Evolutionary conservation across 2,888 invertebrate genomes (phyloP).

Genomic region (Tipula helvola): DNA sequence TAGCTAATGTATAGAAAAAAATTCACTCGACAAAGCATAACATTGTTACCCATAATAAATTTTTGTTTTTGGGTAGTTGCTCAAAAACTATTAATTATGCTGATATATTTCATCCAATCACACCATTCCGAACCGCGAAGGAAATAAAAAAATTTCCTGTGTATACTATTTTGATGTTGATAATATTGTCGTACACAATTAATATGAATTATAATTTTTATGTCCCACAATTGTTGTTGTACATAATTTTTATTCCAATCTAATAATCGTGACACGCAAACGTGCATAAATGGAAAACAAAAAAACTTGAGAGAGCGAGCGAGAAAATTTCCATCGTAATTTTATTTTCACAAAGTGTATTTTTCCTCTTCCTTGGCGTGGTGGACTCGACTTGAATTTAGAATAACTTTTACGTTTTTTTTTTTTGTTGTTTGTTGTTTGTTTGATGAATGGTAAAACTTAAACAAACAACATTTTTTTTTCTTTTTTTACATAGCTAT

Average conservation of each 20-base stretch:
- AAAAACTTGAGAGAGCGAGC: neutral
- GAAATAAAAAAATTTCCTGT: neutral
- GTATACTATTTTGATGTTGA: neutral
- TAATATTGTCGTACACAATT: neutral
- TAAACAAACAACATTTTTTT: neutral
- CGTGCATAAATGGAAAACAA: neutral
- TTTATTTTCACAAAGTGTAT: neutral
- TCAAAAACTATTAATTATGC: neutral
- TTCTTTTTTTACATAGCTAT: neutral
- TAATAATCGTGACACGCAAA: neutral
- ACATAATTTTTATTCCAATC: neutral
- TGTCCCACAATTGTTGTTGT: neutral
- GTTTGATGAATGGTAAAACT: neutral
- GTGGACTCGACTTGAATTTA: neutral
- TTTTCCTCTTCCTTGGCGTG: neutral
- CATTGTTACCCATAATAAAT: neutral
- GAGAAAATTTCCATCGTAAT: neutral
- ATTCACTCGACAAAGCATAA: neutral
- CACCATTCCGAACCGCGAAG: neutral
- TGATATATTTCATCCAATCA: neutral
- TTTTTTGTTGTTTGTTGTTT: neutral
- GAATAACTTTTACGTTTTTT: neutral
- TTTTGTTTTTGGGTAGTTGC: neutral
- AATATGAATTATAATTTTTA: neutral
- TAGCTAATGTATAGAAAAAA: neutral